phyloP scores from a whole-genome alignment of 2,888 invertebrate genomes.

The Dynastes tityus region DNA sequence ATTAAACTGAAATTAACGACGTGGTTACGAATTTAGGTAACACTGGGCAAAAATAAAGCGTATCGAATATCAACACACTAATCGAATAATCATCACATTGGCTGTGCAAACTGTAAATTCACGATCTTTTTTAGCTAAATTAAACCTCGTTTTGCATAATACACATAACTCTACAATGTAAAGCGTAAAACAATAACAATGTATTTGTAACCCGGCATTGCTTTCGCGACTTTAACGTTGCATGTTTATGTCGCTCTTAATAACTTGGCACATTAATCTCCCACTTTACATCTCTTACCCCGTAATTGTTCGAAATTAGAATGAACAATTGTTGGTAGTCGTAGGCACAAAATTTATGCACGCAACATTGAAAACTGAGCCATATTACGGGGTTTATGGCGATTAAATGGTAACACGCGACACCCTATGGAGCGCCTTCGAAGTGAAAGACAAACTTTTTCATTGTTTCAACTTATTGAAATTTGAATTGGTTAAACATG shows the following conservation, averaged over 20 bases:
- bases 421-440: neutral
- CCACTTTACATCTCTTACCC: neutral
- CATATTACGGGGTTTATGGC: neutral
- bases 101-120: too few species aligned
- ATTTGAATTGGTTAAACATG: too few species aligned
- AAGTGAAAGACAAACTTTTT: too few species aligned
- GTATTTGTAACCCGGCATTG: neutral
- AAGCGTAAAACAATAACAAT: neutral
- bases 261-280: neutral
- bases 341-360: neutral
- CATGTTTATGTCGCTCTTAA: slow-evolving; percentile 5
- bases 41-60: too few species aligned
- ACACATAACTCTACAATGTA: neutral
- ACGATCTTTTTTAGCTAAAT: too few species aligned
- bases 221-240: neutral
- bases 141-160: neutral
- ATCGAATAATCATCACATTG: too few species aligned
- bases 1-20: too few species aligned
- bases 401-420: neutral
- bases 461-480: too few species aligned
- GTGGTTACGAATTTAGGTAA: too few species aligned
- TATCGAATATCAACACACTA: too few species aligned
- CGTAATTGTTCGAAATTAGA: neutral
- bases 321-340: neutral
- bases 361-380: neutral